Percentiles rank a stretch among this genome's conserved stretches.
Conservation (phyloP, 2,888 invertebrate genomes). For the Drosophila eohydei region DNA sequence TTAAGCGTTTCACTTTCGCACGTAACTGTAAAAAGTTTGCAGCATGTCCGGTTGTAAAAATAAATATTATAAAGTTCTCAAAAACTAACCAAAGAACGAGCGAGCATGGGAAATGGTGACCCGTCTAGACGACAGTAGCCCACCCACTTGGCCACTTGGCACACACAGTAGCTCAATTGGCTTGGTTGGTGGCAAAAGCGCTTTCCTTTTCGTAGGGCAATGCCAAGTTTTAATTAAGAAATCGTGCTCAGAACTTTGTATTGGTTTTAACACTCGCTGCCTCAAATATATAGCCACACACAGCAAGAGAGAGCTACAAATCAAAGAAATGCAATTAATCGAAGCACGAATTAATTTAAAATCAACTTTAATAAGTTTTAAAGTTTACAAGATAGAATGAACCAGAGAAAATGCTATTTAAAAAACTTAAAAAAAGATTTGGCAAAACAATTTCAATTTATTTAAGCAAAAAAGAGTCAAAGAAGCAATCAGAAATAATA, state of each 20-base stretch:
- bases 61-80: constrained; percentile 72
- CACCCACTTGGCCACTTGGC: constrained; percentile 35
- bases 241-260: constrained; percentile 62
- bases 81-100: not conserved
- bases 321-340: constrained; percentile 55
- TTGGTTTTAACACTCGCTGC: constrained; percentile 44
- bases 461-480: too few relatives aligned
- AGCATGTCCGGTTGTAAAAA: constrained; percentile 77
- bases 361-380: constrained; percentile 6
- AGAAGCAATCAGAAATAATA: not conserved
- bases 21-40: constrained; percentile 74
- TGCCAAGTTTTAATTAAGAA: constrained; percentile 75
- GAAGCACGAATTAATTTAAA: constrained; percentile 28
- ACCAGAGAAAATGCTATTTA: not conserved
- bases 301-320: constrained; percentile 28
- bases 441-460: not conserved
- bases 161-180: not conserved
- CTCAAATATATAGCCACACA: constrained; percentile 32
- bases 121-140: constrained; percentile 55
- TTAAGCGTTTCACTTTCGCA: constrained; percentile 80
- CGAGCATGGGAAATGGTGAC: not conserved
- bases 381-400: not conserved
- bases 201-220: constrained; percentile 72
- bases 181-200: constrained; percentile 22
- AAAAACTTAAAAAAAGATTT: not conserved